A percentile compares a stretch with the other conserved stretches of the same genome.
These are phyloP conservation scores for Oriolus oriolus DNA, from an alignment of 2,113 vertebrate species.

Conservation along the genomic window DNA sequence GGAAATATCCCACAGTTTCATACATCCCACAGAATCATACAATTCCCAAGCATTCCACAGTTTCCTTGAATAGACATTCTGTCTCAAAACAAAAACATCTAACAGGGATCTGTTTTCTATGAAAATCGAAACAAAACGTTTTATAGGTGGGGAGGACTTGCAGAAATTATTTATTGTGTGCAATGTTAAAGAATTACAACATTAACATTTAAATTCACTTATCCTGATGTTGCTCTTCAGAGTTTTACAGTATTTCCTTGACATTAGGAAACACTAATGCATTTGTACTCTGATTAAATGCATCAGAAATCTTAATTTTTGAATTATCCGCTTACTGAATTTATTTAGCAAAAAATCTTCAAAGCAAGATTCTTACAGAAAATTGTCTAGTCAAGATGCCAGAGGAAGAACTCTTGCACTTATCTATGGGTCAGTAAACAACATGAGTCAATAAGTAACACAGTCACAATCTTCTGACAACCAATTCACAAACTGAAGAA, in stretches of 20 bases:
- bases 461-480: not conserved
- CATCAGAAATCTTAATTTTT: not conserved
- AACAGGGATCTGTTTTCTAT: not conserved
- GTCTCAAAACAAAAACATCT: not conserved
- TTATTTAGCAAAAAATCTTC: not conserved
- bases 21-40: too few species aligned
- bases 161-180: not conserved
- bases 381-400: not conserved
- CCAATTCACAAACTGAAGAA: not conserved
- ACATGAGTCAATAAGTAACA: not conserved
- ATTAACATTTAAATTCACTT: not conserved
- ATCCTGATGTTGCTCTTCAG: not conserved
- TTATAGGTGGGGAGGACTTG: fast-evolving
- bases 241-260: not conserved
- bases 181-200: not conserved
- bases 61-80: not conserved
- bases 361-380: not conserved
- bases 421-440: not conserved
- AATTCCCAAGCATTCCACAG: not conserved
- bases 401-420: not conserved
- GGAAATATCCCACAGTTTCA: not conserved
- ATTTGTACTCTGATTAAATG: not conserved
- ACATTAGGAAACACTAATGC: not conserved
- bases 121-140: not conserved
- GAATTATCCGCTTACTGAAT: fast-evolving